Evolutionary conservation across 2,888 invertebrate species (phyloP).

Genomic region (Scrobipalpa costella): DNA sequence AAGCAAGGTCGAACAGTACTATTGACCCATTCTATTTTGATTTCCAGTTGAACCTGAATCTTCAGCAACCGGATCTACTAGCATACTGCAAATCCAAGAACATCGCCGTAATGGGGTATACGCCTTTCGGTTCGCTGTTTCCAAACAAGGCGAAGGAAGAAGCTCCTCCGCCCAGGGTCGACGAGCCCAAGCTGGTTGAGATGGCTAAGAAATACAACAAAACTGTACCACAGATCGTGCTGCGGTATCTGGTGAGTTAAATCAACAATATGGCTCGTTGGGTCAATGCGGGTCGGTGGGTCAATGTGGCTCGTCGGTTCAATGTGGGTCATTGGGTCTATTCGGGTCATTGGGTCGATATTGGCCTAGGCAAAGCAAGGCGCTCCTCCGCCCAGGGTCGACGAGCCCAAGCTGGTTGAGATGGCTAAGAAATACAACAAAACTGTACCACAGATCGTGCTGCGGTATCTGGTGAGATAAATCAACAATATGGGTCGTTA

Average conservation of each 20-base stretch:
- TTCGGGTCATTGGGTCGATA: too few relatives aligned
- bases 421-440: constrained; percentile 83
- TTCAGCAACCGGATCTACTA: constrained; percentile 85
- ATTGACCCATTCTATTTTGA: background rate
- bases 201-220: constrained; percentile 83
- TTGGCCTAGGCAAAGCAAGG: constrained; percentile 69
- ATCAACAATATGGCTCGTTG: background rate
- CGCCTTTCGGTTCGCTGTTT: constrained; percentile 84
- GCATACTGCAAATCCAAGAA: constrained; percentile 84
- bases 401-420: constrained; percentile 74
- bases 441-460: constrained; percentile 82
- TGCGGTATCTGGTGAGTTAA: constrained; percentile 83
- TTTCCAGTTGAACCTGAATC: constrained; percentile 81
- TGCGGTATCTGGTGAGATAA: constrained; percentile 87
- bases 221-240: constrained; percentile 82
- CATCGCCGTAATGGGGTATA: constrained; percentile 86
- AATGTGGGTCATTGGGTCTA: too few relatives aligned
- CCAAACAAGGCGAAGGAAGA: constrained; percentile 65
- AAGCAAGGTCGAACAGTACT: too few relatives aligned
- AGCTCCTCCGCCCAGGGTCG: constrained; percentile 76
- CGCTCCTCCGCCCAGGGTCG: constrained; percentile 76
- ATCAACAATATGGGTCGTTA: too few relatives aligned
- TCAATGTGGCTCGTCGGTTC: too few relatives aligned
- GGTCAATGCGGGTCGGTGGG: too few relatives aligned
- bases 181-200: constrained; percentile 74